Evolutionary conservation across 2,113 vertebrate genomes (phyloP), one percentile per base, ranked within the genome.

Genomic region (Nycticryphes semicollaris): DNA sequence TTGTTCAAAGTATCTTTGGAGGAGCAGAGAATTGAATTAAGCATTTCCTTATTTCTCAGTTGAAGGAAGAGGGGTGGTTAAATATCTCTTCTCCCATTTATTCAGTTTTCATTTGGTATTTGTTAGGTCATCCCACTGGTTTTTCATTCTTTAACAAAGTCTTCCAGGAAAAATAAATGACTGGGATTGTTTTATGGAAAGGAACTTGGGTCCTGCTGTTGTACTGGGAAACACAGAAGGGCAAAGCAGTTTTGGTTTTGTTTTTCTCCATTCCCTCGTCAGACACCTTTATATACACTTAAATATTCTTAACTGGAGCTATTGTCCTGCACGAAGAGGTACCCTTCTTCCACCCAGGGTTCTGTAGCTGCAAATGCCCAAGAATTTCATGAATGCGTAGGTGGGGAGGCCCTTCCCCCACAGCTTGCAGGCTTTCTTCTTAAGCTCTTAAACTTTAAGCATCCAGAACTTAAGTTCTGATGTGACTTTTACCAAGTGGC

Each of bases 311-410:
- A 87, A 47, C 53, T 62, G 59, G 69, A 86, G 62, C 84, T 39
- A 22, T 92, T 91, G 53, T 93, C 37, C 86, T 89, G 72, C 68
- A 7, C 23, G 43, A 62, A 45, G 53, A 28, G 27, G 15, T 91
- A 66, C 48, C 51, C 56, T 87, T 78, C 75, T 56, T 41, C 63
- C 25, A 66, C 33, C 48, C 73, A 18, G 48, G 35, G 43, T 76
- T 83, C 60, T 64, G 54, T 30, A 73, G 53, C n/a, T 84, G 69
- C 27, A 92, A 78, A 81, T 67, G 51, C n/a, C 64, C 39, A 93
- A 87, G 92, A 94, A 94, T 95, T 87, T 37, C 7, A 41, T 78
- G 66, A 90, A 81, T 96, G 80, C 45, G 6, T 37, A 78, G 86
- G 80, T 96, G 53, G 48, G 35, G 62, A 89, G 45, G 10, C 76